Conservation (phyloP, 2,113 vertebrate species). For the Thamnaconus septentrionalis region DNA sequence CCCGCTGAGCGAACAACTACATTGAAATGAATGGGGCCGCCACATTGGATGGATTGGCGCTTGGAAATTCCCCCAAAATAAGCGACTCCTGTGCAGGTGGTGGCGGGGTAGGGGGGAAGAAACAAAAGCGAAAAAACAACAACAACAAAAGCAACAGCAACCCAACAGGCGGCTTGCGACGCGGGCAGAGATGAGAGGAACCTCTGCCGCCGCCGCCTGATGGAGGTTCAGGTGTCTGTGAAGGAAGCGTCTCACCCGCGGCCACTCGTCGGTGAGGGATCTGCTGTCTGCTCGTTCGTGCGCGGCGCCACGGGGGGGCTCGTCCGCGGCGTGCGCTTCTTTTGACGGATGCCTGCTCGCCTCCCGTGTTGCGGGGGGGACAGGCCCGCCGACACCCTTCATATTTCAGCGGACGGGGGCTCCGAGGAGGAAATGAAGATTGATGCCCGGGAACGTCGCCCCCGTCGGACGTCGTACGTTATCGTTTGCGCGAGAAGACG, state of each 20-base stretch:
- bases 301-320: constrained; percentile 48
- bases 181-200: constrained; percentile 63
- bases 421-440: constrained; percentile 80
- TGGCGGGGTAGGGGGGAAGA: background rate
- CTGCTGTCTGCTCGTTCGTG: constrained; percentile 60
- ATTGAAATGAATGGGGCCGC: too few species aligned
- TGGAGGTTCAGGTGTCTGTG: constrained; percentile 72
- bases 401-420: constrained; percentile 74
- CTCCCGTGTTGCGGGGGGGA: constrained; percentile 65
- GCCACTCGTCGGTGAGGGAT: constrained; percentile 75
- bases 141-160: constrained; percentile 11
- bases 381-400: constrained; percentile 73
- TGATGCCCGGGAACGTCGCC: constrained; percentile 64
- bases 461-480: constrained; percentile 69
- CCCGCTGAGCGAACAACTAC: too few species aligned
- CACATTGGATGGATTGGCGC: too few species aligned
- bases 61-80: background rate
- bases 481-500: constrained; percentile 69
- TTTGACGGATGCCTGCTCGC: constrained; percentile 69
- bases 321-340: constrained; percentile 46
- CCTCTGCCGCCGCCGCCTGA: constrained; percentile 64
- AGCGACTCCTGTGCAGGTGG: constrained; percentile 7
- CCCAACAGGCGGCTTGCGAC: too few species aligned
- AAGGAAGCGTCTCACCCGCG: constrained; percentile 70
- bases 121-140: background rate